Percentiles rank a stretch among this genome's conserved stretches.
Evolutionary conservation across 2,888 invertebrate species (phyloP).

Genomic region (Dysmachus trigonus): DNA sequence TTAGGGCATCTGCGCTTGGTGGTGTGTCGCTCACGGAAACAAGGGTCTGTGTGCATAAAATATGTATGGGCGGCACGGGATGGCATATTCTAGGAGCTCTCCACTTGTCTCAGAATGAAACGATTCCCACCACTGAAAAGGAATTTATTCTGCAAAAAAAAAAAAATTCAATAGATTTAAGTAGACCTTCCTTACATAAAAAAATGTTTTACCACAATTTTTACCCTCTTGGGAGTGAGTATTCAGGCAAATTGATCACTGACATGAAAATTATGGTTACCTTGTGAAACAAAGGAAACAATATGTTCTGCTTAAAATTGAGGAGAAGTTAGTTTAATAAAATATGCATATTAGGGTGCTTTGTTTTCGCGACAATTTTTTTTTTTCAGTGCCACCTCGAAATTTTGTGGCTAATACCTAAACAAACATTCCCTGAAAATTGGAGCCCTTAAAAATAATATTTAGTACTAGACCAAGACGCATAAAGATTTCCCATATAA

Average conservation of each 20-base stretch:
- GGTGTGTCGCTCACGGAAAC: conserved; percentile 15
- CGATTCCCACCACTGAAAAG: not conserved
- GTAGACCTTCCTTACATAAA: not conserved
- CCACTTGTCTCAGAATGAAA: not conserved
- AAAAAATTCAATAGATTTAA: not conserved
- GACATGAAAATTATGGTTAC: not conserved
- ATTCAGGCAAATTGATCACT: not conserved
- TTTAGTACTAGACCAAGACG: too few species aligned
- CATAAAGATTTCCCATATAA: too few species aligned
- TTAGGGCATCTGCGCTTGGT: conserved; percentile 20
- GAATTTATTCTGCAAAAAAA: not conserved
- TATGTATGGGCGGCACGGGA: conserved; percentile 14
- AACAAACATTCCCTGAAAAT: too few species aligned
- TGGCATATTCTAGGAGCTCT: not conserved
- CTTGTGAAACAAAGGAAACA: not conserved
- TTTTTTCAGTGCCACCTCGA: too few species aligned
- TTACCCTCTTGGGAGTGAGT: not conserved
- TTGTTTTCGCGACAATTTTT: too few species aligned
- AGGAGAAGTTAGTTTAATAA: not conserved
- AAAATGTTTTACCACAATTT: not conserved
- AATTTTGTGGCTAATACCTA: too few species aligned
- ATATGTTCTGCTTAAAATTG: not conserved
- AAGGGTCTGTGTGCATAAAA: conserved; percentile 30
- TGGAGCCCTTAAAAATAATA: too few species aligned
- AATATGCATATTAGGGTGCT: too few species aligned